Evolutionary conservation across 2,797 vertebrate genomes (phyloP).

Genomic region (Periophthalmus magnuspinnatus): DNA sequence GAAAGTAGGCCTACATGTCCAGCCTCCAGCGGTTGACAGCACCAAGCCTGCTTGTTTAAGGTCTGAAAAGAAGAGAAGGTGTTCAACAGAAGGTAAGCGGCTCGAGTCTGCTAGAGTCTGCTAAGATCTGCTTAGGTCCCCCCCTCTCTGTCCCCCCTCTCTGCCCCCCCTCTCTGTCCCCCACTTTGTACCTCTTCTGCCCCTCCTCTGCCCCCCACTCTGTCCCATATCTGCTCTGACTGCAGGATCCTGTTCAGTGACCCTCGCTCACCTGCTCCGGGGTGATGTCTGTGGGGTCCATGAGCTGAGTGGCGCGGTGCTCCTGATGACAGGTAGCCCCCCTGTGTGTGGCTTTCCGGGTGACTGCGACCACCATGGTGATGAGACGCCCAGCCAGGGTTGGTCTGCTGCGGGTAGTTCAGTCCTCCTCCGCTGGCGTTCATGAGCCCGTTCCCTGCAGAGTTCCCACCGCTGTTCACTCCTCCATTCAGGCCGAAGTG

Average conservation of each 20-base stretch:
- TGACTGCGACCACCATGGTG: conserved; percentile 72
- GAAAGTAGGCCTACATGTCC: background rate
- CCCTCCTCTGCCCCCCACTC: too few relatives aligned
- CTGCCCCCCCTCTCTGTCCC: too few relatives aligned
- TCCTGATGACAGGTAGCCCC: conserved; percentile 72
- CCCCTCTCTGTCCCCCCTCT: too few relatives aligned
- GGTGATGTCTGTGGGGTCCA: conserved; percentile 74
- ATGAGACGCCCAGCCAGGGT: conserved; percentile 70
- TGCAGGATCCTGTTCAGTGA: conserved; percentile 53
- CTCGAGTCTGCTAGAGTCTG: too few relatives aligned
- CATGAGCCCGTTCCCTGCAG: conserved; percentile 61
- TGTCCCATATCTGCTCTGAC: conserved; percentile 28
- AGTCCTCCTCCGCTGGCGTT: conserved; percentile 67
- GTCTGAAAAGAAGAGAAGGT: conserved; percentile 18
- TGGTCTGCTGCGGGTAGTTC: conserved; percentile 72
- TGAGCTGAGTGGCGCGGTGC: conserved; percentile 71
- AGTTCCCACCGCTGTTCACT: conserved; percentile 55
- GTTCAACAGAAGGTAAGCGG: too few relatives aligned
- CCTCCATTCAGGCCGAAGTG: conserved; percentile 73
- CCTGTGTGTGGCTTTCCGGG: conserved; percentile 68
- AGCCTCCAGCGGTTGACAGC: conserved; percentile 47
- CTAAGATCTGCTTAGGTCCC: too few relatives aligned
- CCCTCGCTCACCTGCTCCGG: conserved; percentile 73
- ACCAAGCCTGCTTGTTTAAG: conserved; percentile 43
- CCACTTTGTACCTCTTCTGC: too few relatives aligned